Conservation (phyloP, 2,113 vertebrate genomes). For the Tragelaphus buxtoni region DNA sequence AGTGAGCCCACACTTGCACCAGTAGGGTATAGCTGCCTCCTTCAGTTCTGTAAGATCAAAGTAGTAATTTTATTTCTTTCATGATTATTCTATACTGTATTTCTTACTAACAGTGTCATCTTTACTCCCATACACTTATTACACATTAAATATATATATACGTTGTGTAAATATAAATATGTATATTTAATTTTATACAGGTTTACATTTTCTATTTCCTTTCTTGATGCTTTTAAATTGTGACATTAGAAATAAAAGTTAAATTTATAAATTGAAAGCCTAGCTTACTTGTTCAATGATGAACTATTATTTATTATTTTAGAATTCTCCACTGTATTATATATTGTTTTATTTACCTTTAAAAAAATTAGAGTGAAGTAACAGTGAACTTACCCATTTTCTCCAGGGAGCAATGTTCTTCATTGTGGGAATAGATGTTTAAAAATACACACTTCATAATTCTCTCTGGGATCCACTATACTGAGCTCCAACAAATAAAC, state of each 20-base stretch:
- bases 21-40: rapidly evolving
- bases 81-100: neutral
- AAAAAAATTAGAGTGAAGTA: neutral
- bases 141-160: neutral
- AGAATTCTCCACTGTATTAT: neutral
- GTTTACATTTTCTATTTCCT: neutral
- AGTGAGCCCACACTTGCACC: neutral
- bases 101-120: neutral
- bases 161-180: neutral
- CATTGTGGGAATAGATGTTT: neutral
- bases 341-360: neutral
- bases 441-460: neutral
- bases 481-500: neutral
- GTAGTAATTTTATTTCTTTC: neutral
- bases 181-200: neutral
- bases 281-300: neutral
- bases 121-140: neutral
- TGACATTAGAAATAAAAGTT: neutral
- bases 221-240: neutral
- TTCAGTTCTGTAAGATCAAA: neutral
- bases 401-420: neutral
- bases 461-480: neutral
- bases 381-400: neutral
- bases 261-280: neutral
- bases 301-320: neutral